phyloP scores from a whole-genome alignment of 2,797 vertebrate genomes.

The Pseudochaenichthys georgianus region DNA sequence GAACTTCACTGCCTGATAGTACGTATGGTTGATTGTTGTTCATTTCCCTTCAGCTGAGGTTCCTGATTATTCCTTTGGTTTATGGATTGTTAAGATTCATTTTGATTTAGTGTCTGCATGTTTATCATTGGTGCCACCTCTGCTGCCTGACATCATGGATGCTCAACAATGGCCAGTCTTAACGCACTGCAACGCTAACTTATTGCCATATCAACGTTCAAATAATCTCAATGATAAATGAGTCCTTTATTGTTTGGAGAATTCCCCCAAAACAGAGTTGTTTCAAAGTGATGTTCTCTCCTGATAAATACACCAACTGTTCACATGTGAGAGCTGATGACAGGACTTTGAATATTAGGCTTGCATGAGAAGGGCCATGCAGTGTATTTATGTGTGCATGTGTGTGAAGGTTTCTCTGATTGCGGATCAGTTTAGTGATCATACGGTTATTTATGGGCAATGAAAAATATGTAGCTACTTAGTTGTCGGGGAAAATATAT shows the following conservation, averaged over 20 bases:
- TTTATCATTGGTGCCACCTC: too few relatives aligned
- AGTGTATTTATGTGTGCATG: slow-evolving; percentile 56
- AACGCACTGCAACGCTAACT: slow-evolving; percentile 32
- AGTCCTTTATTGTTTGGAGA: not conserved
- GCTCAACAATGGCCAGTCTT: slow-evolving; percentile 32
- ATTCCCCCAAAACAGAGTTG: slow-evolving; percentile 18
- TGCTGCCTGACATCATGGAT: slow-evolving; percentile 33
- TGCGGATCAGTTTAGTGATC: slow-evolving; percentile 35
- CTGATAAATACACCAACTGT: not conserved
- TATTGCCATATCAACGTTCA: slow-evolving; percentile 11
- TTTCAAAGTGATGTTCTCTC: slow-evolving; percentile 7
- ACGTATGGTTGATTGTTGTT: slow-evolving; percentile 38
- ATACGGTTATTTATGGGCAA: slow-evolving; percentile 32
- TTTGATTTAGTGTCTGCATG: slow-evolving; percentile 42
- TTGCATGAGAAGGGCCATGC: slow-evolving; percentile 38
- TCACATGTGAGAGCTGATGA: not conserved
- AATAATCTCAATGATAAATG: not conserved
- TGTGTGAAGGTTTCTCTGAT: slow-evolving; percentile 48
- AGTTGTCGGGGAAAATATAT: not conserved
- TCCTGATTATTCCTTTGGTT: slow-evolving; percentile 54
- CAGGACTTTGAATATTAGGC: slow-evolving; percentile 18
- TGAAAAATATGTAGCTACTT: slow-evolving; percentile 29
- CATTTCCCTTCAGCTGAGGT: slow-evolving; percentile 38
- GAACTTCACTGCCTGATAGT: slow-evolving; percentile 52
- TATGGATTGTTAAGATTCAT: slow-evolving; percentile 14